phyloP scores from a whole-genome alignment of 1,140 invertebrate genomes.

The Calephelis virginiensis region DNA sequence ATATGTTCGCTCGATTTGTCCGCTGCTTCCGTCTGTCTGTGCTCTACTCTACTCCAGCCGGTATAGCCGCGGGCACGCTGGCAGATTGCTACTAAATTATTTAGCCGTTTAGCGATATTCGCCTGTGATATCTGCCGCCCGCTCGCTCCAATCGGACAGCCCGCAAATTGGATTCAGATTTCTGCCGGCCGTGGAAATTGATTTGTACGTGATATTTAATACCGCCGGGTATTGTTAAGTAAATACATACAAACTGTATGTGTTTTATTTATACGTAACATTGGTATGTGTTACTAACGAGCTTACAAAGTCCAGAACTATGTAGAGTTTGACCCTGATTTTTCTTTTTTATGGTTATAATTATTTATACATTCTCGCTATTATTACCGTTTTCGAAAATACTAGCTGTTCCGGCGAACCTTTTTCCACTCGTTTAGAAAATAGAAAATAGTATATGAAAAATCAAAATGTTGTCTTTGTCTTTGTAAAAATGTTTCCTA shows the following conservation, averaged over 20 bases:
- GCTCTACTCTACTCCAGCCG: conserved; percentile 9
- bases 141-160: conserved; percentile 66
- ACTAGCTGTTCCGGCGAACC: too few species aligned
- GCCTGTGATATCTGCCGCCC: conserved; percentile 62
- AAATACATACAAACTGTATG: conserved; percentile 33
- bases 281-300: neutral
- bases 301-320: neutral
- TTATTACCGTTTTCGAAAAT: too few species aligned
- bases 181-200: conserved; percentile 70
- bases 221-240: conserved; percentile 47
- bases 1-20: conserved; percentile 21
- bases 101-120: conserved; percentile 77
- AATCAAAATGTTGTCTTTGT: too few species aligned
- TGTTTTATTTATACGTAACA: conserved; percentile 1
- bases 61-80: conserved; percentile 46
- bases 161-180: conserved; percentile 77
- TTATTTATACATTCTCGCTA: too few species aligned
- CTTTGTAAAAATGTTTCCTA: too few species aligned
- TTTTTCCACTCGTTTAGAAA: too few species aligned
- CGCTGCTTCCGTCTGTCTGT: conserved; percentile 25
- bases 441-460: too few species aligned
- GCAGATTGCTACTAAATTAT: conserved; percentile 75
- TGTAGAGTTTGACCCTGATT: too few species aligned
- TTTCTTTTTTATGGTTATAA: too few species aligned
- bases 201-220: conserved; percentile 75